phyloP scores from a whole-genome alignment of 2,113 vertebrate species.

The Neomonachus schauinslandi region DNA sequence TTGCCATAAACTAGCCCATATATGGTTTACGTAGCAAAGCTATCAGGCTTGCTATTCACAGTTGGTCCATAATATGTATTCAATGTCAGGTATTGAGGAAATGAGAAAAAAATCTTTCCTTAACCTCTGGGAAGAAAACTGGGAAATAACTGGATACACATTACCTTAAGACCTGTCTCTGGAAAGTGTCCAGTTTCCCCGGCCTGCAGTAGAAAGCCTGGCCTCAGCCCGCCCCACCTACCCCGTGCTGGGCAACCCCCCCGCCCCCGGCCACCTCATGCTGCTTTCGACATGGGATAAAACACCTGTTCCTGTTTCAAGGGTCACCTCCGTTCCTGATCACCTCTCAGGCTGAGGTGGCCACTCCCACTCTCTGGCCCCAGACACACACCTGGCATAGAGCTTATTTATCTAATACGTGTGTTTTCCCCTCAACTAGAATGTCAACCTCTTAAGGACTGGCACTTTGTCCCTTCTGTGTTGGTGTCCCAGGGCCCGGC shows the following conservation, averaged over 20 bases:
- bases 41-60: neutral
- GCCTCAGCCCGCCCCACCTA: too few relatives aligned
- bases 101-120: constrained; percentile 2
- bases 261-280: neutral
- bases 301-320: neutral
- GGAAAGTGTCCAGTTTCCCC: neutral
- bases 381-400: neutral
- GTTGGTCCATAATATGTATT: neutral
- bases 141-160: neutral
- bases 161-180: neutral
- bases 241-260: too few relatives aligned
- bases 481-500: neutral
- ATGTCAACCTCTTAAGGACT: neutral
- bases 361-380: neutral
- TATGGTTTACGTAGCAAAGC: neutral
- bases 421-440: neutral
- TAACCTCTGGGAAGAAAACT: neutral
- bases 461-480: neutral
- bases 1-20: neutral
- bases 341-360: neutral
- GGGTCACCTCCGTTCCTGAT: neutral
- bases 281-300: neutral
- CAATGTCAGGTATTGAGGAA: neutral
- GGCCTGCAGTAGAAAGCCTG: neutral
- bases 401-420: neutral